Evolutionary conservation across 2,797 vertebrate species (phyloP).

Genomic region (Coregonus ussuriensis): DNA sequence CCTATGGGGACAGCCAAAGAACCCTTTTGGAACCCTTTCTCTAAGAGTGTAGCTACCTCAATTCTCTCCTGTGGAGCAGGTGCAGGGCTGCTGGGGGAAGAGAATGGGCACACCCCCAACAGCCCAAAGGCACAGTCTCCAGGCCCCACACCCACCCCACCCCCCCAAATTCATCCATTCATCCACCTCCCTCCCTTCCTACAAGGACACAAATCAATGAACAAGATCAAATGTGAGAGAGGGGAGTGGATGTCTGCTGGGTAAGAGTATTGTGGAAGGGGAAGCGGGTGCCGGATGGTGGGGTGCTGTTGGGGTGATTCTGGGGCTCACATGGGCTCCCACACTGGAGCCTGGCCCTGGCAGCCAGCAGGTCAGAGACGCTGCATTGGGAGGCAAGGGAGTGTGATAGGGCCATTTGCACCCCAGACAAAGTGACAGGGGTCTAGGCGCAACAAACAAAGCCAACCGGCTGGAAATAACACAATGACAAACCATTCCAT

Average conservation of each 20-base stretch:
- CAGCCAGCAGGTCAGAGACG: constrained; percentile 14
- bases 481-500: constrained; percentile 55
- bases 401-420: constrained; percentile 14
- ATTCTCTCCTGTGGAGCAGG: neutral
- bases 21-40: no score
- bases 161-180: constrained; percentile 20
- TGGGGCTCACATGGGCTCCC: neutral
- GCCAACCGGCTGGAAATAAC: constrained; percentile 46
- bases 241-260: constrained; percentile 12
- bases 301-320: no score
- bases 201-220: constrained; percentile 21
- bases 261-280: constrained; percentile 21
- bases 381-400: constrained; percentile 22
- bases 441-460: constrained; percentile 38
- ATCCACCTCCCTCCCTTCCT: neutral
- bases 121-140: neutral
- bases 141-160: neutral
- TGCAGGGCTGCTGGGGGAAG: neutral
- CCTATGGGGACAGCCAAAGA: no score
- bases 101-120: neutral
- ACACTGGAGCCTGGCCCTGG: neutral
- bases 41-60: neutral
- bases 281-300: neutral
- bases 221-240: neutral
- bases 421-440: constrained; percentile 18